Evolutionary conservation across 2,113 vertebrate genomes (phyloP).

Genomic region (Sminthopsis crassicaudata): DNA sequence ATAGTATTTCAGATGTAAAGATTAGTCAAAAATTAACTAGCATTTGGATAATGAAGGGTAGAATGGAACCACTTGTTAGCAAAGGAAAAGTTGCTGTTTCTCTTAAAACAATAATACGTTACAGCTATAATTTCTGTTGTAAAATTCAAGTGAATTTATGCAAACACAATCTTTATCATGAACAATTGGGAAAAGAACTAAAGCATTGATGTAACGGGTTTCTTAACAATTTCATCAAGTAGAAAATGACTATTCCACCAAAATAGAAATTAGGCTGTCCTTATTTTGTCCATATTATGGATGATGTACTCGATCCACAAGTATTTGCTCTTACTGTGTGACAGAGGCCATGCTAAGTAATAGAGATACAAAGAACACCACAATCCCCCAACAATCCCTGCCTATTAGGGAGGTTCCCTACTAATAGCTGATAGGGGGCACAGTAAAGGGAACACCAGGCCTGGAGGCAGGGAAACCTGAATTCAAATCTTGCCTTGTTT

Average conservation of each 20-base stretch:
- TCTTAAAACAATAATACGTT: slow-evolving; percentile 17
- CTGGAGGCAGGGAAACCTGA: neutral
- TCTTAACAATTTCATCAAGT: slow-evolving; percentile 3
- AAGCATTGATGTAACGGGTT: neutral
- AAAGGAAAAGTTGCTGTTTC: slow-evolving; percentile 18
- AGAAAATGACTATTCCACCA: neutral
- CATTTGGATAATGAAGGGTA: slow-evolving; percentile 21
- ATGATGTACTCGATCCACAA: neutral
- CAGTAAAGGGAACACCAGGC: neutral
- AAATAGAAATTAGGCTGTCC: neutral
- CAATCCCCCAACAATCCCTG: neutral
- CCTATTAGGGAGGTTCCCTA: neutral
- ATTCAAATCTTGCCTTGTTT: neutral
- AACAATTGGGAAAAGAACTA: slow-evolving; percentile 11
- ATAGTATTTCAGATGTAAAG: slow-evolving; percentile 32
- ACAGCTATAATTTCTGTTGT: neutral
- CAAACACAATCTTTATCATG: slow-evolving; percentile 21
- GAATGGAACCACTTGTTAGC: neutral
- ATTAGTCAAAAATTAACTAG: slow-evolving; percentile 37
- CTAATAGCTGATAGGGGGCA: no score
- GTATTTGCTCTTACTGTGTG: neutral
- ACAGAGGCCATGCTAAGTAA: neutral
- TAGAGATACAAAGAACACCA: neutral
- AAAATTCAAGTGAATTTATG: slow-evolving; percentile 37
- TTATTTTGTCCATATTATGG: neutral